A percentile compares a stretch with the other conserved stretches of the same genome.
Conservation (phyloP, 30 jellyfish, hydroid and myxozoan species). For the Turritopsis dohrnii region DNA sequence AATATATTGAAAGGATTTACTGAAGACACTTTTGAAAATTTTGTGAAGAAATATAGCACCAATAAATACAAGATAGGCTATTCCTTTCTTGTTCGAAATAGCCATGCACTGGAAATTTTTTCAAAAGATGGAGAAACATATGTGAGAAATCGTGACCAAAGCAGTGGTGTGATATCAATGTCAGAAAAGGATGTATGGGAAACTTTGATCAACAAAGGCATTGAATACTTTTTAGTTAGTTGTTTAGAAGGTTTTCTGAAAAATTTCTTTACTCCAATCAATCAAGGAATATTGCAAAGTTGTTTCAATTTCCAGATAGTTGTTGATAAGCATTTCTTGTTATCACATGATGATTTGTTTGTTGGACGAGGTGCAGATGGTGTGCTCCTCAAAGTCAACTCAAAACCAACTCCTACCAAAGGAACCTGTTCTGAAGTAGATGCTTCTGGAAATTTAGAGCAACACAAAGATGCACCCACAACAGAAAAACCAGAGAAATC, state of each 20-base stretch:
- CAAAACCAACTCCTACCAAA: neutral
- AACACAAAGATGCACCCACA: neutral
- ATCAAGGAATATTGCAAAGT: conserved; percentile 20
- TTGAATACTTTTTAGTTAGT: neutral
- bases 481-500: neutral
- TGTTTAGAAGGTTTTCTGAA: conserved; percentile 15
- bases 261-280: neutral
- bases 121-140: conserved; percentile 18
- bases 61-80: conserved; percentile 15
- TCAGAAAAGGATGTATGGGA: conserved; percentile 19
- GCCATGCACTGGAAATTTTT: conserved; percentile 6
- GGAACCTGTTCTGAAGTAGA: neutral
- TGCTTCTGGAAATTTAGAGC: neutral
- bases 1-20: neutral
- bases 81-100: conserved; percentile 15
- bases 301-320: conserved; percentile 12
- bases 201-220: neutral
- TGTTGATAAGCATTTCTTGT: conserved; percentile 17
- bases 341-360: conserved; percentile 11
- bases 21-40: conserved; percentile 1
- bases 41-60: conserved; percentile 2
- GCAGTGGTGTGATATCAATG: neutral
- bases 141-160: neutral
- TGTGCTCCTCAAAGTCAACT: neutral
- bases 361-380: conserved; percentile 17